Percentiles rank a stretch among this genome's conserved stretches.
phyloP scores from a whole-genome alignment of 2,797 vertebrate species.

The Danio tinwini region DNA sequence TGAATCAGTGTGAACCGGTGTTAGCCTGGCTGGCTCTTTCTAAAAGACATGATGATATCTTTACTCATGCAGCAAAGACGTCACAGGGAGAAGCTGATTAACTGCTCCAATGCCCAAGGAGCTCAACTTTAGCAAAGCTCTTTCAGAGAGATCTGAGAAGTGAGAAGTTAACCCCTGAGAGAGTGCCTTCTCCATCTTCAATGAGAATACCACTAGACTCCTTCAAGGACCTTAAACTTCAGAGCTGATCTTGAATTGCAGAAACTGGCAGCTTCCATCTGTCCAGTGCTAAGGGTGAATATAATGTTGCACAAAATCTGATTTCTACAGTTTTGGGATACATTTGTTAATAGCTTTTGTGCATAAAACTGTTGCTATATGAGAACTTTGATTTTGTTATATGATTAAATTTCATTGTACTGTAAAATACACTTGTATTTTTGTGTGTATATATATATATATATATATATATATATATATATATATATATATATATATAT shows the following conservation, averaged over 20 bases:
- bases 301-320: neutral
- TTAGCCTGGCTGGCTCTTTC: slow-evolving; percentile 63
- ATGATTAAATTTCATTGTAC: too few relatives aligned
- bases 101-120: slow-evolving; percentile 64
- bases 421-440: too few relatives aligned
- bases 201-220: neutral
- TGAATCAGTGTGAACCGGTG: slow-evolving; percentile 69
- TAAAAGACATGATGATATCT: slow-evolving; percentile 70
- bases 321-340: neutral
- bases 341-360: neutral
- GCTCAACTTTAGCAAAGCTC: slow-evolving; percentile 46
- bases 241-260: neutral
- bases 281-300: neutral
- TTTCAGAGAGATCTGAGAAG: slow-evolving; percentile 25
- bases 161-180: slow-evolving; percentile 30
- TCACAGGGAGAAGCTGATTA: slow-evolving; percentile 70
- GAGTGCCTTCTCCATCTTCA: slow-evolving; percentile 13
- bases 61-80: slow-evolving; percentile 63
- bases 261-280: neutral
- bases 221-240: slow-evolving; percentile 4
- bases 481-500: too few relatives aligned
- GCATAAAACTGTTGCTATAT: neutral
- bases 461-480: too few relatives aligned
- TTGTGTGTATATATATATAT: too few relatives aligned
- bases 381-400: neutral